Percentiles rank a stretch among this genome's conserved stretches.
phyloP scores from a whole-genome alignment of 1,140 invertebrate genomes.

The Ips nitidus region DNA sequence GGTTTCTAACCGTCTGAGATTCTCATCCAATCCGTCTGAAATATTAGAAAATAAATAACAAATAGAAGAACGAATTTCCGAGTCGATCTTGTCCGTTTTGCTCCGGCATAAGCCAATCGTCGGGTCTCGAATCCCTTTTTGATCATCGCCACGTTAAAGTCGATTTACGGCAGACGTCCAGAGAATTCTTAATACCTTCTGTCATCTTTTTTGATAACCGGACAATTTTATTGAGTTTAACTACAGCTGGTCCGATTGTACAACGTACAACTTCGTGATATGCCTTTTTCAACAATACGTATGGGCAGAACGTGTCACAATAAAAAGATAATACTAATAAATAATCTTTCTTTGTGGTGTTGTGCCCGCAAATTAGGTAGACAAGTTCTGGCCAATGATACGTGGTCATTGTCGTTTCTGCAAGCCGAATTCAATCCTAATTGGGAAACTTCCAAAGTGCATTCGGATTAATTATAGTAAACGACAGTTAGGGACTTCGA shows the following conservation, averaged over 20 bases:
- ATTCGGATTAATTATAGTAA: constrained; percentile 33
- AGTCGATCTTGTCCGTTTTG: constrained; percentile 4
- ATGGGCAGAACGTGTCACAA: too few relatives aligned
- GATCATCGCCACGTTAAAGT: constrained; percentile 22
- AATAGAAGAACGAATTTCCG: constrained; percentile 3
- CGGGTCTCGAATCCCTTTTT: constrained; percentile 16
- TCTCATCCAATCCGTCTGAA: too few relatives aligned
- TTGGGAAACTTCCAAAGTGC: constrained; percentile 33
- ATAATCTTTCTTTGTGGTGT: too few relatives aligned
- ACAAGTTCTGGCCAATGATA: constrained; percentile 1
- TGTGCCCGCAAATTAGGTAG: too few relatives aligned
- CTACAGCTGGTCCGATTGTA: background rate
- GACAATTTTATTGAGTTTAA: constrained; percentile 7
- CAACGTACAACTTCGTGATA: background rate
- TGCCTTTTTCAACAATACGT: background rate
- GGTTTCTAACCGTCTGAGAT: too few relatives aligned
- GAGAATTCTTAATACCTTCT: constrained; percentile 19
- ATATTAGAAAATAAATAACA: background rate
- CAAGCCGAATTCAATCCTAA: constrained; percentile 26
- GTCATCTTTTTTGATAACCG: constrained; percentile 14
- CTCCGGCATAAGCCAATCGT: constrained; percentile 11
- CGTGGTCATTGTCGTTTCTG: constrained; percentile 26
- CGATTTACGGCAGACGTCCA: constrained; percentile 23
- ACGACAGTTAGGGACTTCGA: constrained; percentile 24
- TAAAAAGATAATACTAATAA: too few relatives aligned